Evolutionary conservation across 2,113 vertebrate species (phyloP), one percentile per base, ranked within the genome.

Genomic region (Phylloscopus whistleri): DNA sequence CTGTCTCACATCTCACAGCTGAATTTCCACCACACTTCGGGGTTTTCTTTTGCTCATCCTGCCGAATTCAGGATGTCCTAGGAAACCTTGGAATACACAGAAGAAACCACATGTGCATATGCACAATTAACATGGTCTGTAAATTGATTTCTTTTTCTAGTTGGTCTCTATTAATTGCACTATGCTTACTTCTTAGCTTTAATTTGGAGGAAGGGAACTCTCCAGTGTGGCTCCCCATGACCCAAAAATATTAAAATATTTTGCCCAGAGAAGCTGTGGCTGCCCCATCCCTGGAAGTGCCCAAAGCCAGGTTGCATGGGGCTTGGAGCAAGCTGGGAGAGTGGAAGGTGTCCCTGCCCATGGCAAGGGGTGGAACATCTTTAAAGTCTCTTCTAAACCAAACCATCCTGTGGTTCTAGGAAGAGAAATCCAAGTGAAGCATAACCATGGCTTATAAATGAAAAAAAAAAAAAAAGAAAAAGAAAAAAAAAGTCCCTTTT

Each of bases 281-380:
- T 83, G n/a, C 30, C 26, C 17, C 55, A 68, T 48, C 5, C 17
- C n/a, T 75, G 70, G n/a, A 12, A 68, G 9, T 53, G n/a, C 16
- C 5, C 55, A 13, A 35, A 39, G n/a, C 21, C 30, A 55, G 24
- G 46, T 0, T 60, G 46, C 9, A 46, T 0, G 0, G 20, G 21
- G 30, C 11, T 76, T 62, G 55, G 63, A 83, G n/a, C 3, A 35
- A 0, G 26, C 17, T 48, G 70, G 12, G 17, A 0, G 26, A 13
- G 21, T 31, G 26, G 26, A 24, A 89, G 17, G 24, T 35, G 55
- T 60, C 21, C 4, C 17, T 83, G 70, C 17, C 28, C 14, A 9
- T 39, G 48, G 53, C 46, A 75, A 2, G 4, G 16, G 2, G 16
- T 35, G 9, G 20, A n/a, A 53, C 5, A 23, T 22, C 48, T 46